These are phyloP conservation scores for Drosophila baimaii DNA, from an alignment of 1,140 invertebrate species.

Conservation along the genomic window DNA sequence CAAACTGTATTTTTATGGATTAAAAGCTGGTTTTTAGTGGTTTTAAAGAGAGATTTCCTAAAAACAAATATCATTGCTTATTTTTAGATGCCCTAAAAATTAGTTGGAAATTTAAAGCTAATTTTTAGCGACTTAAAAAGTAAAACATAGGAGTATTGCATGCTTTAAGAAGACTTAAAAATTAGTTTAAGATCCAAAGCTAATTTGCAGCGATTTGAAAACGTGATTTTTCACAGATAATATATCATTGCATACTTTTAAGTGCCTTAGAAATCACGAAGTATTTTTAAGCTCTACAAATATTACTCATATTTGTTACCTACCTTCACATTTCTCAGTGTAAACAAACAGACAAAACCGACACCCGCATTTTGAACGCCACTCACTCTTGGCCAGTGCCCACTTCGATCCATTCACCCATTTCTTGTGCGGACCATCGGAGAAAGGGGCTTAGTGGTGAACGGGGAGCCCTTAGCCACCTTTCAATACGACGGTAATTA, in stretches of 20 bases:
- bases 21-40: background rate
- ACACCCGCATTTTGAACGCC: conserved; percentile 42
- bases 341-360: conserved; percentile 21
- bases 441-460: background rate
- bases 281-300: background rate
- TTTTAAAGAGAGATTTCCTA: background rate
- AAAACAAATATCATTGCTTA: background rate
- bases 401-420: conserved; percentile 59
- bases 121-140: too few relatives aligned
- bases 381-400: conserved; percentile 48
- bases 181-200: background rate
- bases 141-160: too few relatives aligned
- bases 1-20: too few relatives aligned
- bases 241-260: too few relatives aligned
- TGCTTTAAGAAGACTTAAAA: background rate
- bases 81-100: background rate
- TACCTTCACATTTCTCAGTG: background rate
- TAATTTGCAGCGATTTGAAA: too few relatives aligned
- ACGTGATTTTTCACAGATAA: too few relatives aligned
- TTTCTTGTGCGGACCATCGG: conserved; percentile 37
- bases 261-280: too few relatives aligned
- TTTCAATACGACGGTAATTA: conserved; percentile 71
- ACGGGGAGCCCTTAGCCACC: conserved; percentile 33
- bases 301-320: background rate
- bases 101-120: background rate